Evolutionary conservation across 2,113 vertebrate species (phyloP).

Genomic region (Panthera tigris): DNA sequence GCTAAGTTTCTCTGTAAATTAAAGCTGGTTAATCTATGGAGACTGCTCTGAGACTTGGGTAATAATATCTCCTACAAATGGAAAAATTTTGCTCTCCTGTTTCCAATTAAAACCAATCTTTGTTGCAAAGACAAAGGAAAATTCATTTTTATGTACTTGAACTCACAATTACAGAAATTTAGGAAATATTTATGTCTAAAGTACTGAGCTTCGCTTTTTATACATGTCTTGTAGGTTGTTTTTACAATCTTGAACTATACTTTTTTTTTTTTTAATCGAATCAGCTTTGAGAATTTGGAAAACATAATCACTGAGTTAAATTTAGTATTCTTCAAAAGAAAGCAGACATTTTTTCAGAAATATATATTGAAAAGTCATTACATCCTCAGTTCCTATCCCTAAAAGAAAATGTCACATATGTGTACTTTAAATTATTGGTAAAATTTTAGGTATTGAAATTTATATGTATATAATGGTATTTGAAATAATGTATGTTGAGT

Average conservation of each 20-base stretch:
- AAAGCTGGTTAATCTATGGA: conserved; percentile 39
- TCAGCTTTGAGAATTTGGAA: conserved; percentile 53
- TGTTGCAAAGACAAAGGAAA: conserved; percentile 54
- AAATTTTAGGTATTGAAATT: conserved; percentile 41
- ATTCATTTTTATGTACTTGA: conserved; percentile 44
- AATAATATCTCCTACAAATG: conserved; percentile 48
- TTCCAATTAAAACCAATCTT: conserved; percentile 68
- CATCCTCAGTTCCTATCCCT: background rate
- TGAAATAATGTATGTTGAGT: background rate
- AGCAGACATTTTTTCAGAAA: background rate
- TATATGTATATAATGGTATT: background rate
- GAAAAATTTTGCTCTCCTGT: conserved; percentile 51
- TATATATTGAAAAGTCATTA: conserved; percentile 1
- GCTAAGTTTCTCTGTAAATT: conserved; percentile 54
- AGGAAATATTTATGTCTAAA: conserved; percentile 54
- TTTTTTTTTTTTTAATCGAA: conserved; percentile 11
- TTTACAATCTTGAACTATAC: background rate
- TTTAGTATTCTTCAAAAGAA: conserved; percentile 38
- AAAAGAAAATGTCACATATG: background rate
- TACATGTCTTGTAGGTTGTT: conserved; percentile 33
- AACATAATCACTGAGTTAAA: conserved; percentile 28
- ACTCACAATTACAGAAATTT: conserved; percentile 29
- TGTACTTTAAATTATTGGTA: background rate
- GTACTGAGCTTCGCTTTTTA: conserved; percentile 18
- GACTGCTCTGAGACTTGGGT: conserved; percentile 37